Evolutionary conservation across 2,797 vertebrate species (phyloP), one percentile per base, ranked within the genome.

Genomic region (Syncerus caffer): DNA sequence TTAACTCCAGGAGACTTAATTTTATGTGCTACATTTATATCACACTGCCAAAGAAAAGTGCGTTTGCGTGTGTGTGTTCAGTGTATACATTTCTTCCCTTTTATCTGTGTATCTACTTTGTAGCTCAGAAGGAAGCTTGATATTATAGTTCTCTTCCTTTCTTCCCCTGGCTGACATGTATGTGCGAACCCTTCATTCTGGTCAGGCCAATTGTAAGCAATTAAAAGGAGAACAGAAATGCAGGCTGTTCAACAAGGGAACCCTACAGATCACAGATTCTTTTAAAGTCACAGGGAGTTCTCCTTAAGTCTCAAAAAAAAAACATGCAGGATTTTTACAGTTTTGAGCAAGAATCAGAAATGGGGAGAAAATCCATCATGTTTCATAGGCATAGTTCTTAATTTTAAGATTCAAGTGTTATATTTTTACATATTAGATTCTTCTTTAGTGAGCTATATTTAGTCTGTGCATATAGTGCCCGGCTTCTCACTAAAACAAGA

Each of bases 141-240:
- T 80, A 47, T n/a, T 45, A 90, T 3, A 90, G 80, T 60, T 82
- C 67, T 13, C 45, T 83, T 74, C 1, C 74, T 82, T 97, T 98
- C 79, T 82, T 93, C 74, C 93, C 96, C 92, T 94, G 51, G 4
- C 74, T 86, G 82, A 97, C 84, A 93, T 98, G 93, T 34, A 95
- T n/a, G 62, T 47, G 95, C 0, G 50, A 99, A 99, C 98, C 99
- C 98, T 99, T 98, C 98, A 98, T 98, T 98, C 99, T 98, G 98
- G 98, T 98, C 98, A 98, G 87, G 98, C 98, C 99, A 99, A 99
- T 98, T 98, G 97, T 98, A 98, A 98, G 98, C 98, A 99, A 99
- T 99, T 99, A 99, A 96, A 96, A 98, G 98, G 98, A 98, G 98
- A 99, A 98, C 97, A 99, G 98, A 98, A 98, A 98, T 89, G 97